phyloP scores from a whole-genome alignment of 2,888 invertebrate genomes.

The Epinotia ramella region DNA sequence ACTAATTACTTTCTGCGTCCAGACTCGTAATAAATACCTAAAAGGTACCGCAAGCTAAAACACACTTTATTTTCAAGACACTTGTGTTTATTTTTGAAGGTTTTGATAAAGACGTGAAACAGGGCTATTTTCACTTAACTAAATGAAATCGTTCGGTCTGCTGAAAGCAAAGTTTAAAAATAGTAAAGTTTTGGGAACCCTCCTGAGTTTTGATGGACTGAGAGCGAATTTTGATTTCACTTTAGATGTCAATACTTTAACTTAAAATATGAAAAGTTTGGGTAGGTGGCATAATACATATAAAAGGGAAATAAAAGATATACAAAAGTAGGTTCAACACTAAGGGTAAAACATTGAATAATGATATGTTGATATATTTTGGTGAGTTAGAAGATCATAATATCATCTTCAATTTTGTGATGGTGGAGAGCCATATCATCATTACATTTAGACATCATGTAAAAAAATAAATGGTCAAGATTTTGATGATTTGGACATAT shows the following conservation, averaged over 20 bases:
- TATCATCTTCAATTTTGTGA: too few species aligned
- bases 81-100: neutral
- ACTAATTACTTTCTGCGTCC: constrained; percentile 32
- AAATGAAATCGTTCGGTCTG: constrained; percentile 66
- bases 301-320: too few species aligned
- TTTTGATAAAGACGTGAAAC: neutral
- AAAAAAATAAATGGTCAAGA: too few species aligned
- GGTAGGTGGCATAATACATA: neutral
- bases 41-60: neutral
- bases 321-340: too few species aligned
- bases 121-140: constrained; percentile 64
- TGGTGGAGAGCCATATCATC: too few species aligned
- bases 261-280: neutral
- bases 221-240: neutral
- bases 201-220: constrained; percentile 31
- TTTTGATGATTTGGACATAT: too few species aligned
- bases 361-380: too few species aligned
- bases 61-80: neutral
- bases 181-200: constrained; percentile 47
- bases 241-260: constrained; percentile 13
- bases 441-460: too few species aligned
- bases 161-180: constrained; percentile 64
- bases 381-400: too few species aligned
- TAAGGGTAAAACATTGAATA: too few species aligned
- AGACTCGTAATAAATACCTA: constrained; percentile 23